Conservation (phyloP, 2,888 invertebrate genomes). For the Agelastica alni region DNA sequence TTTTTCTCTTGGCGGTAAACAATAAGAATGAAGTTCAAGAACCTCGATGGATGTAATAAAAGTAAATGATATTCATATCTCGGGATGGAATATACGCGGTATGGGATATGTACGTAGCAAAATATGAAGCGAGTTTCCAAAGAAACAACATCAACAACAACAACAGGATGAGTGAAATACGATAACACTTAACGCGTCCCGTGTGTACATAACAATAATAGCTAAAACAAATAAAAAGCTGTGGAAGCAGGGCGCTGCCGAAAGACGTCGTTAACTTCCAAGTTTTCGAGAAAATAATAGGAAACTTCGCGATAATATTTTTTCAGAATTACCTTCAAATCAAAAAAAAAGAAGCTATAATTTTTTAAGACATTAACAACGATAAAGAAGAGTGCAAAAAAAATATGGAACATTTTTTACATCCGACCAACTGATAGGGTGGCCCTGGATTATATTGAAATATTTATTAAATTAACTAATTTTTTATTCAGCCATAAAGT, state of each 20-base stretch:
- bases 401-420: no score
- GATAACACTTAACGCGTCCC: slow-evolving; percentile 29
- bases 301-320: slow-evolving; percentile 25
- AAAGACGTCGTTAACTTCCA: slow-evolving; percentile 14
- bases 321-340: slow-evolving; percentile 6
- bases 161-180: slow-evolving; percentile 29
- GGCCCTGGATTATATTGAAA: no score
- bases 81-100: background rate
- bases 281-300: slow-evolving; percentile 17
- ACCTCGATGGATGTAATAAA: slow-evolving; percentile 13
- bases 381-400: no score
- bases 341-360: slow-evolving; percentile 2
- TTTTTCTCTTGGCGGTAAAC: background rate
- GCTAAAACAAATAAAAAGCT: slow-evolving; percentile 26
- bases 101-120: background rate
- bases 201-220: slow-evolving; percentile 27
- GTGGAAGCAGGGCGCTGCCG: background rate
- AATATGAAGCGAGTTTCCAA: slow-evolving; percentile 11
- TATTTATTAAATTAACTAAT: no score
- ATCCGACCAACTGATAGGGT: no score
- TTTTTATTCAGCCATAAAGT: no score
- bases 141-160: slow-evolving; percentile 22
- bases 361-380: slow-evolving; percentile 12
- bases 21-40: slow-evolving; percentile 14
- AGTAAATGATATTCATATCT: slow-evolving; percentile 22